These are phyloP conservation scores for Lamellibrachia luymesi DNA, from an alignment of 1,140 invertebrate genomes.

Conservation along the genomic window DNA sequence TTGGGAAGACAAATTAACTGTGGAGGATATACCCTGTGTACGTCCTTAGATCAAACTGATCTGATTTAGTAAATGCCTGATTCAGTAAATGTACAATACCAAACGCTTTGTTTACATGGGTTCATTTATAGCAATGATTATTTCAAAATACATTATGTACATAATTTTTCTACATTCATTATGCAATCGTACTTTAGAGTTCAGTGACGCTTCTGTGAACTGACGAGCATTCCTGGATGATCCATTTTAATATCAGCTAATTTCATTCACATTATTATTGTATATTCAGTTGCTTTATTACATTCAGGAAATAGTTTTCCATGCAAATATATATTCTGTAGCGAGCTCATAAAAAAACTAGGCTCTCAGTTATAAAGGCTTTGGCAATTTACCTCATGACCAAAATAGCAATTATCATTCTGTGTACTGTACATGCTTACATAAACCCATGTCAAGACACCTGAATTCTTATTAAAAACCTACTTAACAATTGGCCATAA, in stretches of 20 bases:
- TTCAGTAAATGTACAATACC: not conserved
- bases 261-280: not conserved
- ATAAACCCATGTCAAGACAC: not conserved
- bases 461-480: not conserved
- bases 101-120: not conserved
- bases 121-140: not conserved
- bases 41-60: not conserved
- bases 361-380: not conserved
- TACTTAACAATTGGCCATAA: not conserved
- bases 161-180: not conserved
- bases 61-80: not conserved
- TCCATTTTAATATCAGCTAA: not conserved
- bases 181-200: not conserved
- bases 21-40: not conserved
- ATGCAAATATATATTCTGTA: not conserved
- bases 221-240: not conserved
- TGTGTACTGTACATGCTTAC: not conserved
- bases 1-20: not conserved
- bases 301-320: not conserved
- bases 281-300: not conserved
- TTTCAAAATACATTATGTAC: conserved; percentile 1
- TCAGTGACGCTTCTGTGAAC: not conserved
- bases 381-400: not conserved
- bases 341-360: not conserved
- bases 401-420: not conserved